Evolutionary conservation across 2,888 invertebrate species (phyloP).

Genomic region (Agelastica alni): DNA sequence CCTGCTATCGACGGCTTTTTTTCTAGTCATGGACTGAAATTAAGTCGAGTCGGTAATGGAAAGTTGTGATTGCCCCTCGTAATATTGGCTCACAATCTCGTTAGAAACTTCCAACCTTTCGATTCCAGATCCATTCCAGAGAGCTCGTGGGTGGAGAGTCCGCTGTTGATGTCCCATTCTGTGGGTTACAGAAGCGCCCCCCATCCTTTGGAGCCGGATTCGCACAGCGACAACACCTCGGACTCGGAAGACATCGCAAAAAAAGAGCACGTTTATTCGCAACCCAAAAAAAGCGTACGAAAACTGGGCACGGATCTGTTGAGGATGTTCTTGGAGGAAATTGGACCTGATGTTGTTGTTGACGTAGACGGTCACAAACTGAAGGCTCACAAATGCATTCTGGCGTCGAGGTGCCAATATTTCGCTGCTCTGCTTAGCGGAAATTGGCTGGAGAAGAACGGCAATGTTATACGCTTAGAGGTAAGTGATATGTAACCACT

Average conservation of each 20-base stretch:
- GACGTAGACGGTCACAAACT: constrained; percentile 83
- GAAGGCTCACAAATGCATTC: constrained; percentile 88
- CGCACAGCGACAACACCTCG: constrained; percentile 40
- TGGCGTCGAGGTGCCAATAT: constrained; percentile 90
- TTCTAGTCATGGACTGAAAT: too few relatives aligned
- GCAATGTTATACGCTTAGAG: constrained; percentile 82
- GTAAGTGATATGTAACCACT: constrained; percentile 60
- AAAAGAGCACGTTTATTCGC: constrained; percentile 50
- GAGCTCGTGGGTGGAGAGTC: constrained; percentile 68
- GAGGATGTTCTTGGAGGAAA: constrained; percentile 89
- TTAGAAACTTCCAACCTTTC: too few relatives aligned
- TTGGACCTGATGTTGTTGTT: constrained; percentile 84
- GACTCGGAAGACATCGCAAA: constrained; percentile 43
- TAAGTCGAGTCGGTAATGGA: too few relatives aligned
- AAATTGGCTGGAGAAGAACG: constrained; percentile 78
- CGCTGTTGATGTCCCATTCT: constrained; percentile 66
- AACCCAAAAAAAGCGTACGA: constrained; percentile 51
- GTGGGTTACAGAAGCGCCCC: constrained; percentile 59
- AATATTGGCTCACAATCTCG: too few relatives aligned
- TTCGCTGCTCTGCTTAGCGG: constrained; percentile 91
- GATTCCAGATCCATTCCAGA: constrained; percentile 64
- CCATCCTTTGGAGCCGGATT: constrained; percentile 52
- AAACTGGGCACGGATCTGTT: constrained; percentile 84
- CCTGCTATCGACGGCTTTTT: too few relatives aligned
- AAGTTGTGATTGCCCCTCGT: too few relatives aligned